A percentile compares a stretch with the other conserved stretches of the same genome.
Evolutionary conservation across 2,113 vertebrate species (phyloP).

Genomic region (Melanostigma gelatinosum): DNA sequence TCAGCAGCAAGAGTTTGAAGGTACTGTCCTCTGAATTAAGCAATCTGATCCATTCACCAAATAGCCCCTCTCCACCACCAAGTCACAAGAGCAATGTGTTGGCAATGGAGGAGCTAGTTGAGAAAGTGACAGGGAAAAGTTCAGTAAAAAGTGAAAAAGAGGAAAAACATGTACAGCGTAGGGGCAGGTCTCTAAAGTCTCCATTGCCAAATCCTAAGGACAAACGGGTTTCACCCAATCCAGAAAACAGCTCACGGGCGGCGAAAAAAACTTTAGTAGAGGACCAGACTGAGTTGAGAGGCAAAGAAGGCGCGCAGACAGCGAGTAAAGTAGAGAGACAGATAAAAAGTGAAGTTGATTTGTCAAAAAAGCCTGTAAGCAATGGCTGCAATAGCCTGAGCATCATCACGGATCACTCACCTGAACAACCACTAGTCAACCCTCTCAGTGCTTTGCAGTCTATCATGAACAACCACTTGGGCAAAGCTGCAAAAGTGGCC

Average conservation of each 20-base stretch:
- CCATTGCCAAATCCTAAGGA: conserved; percentile 86
- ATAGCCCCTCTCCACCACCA: conserved; percentile 89
- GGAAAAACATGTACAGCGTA: conserved; percentile 85
- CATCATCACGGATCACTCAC: conserved; percentile 96
- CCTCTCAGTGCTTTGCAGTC: conserved; percentile 97
- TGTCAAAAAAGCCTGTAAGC: conserved; percentile 87
- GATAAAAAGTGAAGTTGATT: conserved; percentile 88
- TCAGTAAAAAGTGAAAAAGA: conserved; percentile 86
- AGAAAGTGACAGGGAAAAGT: conserved; percentile 96
- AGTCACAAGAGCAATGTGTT: conserved; percentile 95
- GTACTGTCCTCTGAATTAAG: conserved; percentile 85
- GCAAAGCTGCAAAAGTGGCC: conserved; percentile 93
- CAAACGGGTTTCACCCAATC: conserved; percentile 85
- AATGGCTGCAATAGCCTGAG: conserved; percentile 93
- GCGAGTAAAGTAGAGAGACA: conserved; percentile 81
- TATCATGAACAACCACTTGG: conserved; percentile 98
- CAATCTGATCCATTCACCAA: conserved; percentile 91
- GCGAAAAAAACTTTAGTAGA: conserved; percentile 73
- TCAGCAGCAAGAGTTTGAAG: conserved; percentile 85
- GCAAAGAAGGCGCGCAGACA: conserved; percentile 83
- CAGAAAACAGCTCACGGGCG: conserved; percentile 82
- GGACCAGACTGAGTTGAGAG: conserved; percentile 74
- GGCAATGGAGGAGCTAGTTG: conserved; percentile 98
- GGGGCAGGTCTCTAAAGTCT: conserved; percentile 82
- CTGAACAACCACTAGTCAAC: conserved; percentile 94